A percentile compares a stretch with the other conserved stretches of the same genome.
These are phyloP conservation scores for Phrynocephalus versicolor DNA, from an alignment of 2,113 vertebrate species.

Conservation along the genomic window DNA sequence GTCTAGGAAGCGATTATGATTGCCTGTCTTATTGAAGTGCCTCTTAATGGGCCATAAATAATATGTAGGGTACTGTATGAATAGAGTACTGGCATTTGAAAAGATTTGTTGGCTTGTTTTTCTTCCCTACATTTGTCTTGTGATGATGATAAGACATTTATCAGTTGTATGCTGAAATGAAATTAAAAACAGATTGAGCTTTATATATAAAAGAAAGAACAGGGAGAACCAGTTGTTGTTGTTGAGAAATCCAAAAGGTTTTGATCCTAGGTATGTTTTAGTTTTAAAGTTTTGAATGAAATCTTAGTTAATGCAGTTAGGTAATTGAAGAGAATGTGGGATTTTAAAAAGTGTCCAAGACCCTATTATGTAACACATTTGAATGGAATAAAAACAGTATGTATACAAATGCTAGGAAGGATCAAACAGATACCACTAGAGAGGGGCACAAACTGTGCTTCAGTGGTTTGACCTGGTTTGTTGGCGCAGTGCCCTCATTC, in stretches of 20 bases:
- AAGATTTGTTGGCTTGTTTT: conserved; percentile 15
- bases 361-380: neutral
- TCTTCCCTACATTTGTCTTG: conserved; percentile 46
- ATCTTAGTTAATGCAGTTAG: neutral
- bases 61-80: conserved; percentile 34
- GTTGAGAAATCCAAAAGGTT: neutral
- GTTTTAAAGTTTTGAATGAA: neutral
- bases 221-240: neutral
- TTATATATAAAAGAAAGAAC: neutral
- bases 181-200: neutral
- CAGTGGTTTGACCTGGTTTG: no score
- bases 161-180: no score
- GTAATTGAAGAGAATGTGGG: neutral
- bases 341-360: neutral
- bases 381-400: neutral
- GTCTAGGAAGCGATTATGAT: conserved; percentile 19
- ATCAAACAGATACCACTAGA: no score
- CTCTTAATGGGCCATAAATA: conserved; percentile 38
- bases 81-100: conserved; percentile 19
- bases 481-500: no score
- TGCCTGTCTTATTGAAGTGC: conserved; percentile 43
- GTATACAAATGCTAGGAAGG: no score
- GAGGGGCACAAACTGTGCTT: no score
- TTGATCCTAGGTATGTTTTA: neutral
- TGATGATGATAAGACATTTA: conserved; percentile 31